These are phyloP conservation scores for Euproctis similis DNA, from an alignment of 2,888 invertebrate species.

Conservation along the genomic window DNA sequence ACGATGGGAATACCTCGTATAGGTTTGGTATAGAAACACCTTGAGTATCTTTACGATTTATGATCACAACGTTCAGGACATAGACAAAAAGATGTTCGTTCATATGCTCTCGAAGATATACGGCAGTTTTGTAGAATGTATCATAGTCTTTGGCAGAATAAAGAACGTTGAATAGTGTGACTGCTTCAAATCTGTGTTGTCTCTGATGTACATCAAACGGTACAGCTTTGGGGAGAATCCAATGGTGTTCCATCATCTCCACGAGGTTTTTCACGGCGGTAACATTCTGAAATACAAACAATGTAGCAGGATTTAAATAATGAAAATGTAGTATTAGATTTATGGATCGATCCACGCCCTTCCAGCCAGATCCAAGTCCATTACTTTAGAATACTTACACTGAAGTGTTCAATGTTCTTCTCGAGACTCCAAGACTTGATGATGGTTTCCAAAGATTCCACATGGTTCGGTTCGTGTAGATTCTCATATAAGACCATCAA, in stretches of 20 bases:
- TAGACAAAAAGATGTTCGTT: constrained; percentile 84
- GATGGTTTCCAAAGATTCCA: constrained; percentile 64
- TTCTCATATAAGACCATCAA: constrained; percentile 63
- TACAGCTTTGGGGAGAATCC: constrained; percentile 73
- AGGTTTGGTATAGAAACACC: constrained; percentile 80
- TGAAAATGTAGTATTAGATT: neutral
- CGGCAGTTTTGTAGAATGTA: constrained; percentile 81
- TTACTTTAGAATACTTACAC: constrained; percentile 34
- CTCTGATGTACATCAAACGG: constrained; percentile 75
- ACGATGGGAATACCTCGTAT: constrained; percentile 83
- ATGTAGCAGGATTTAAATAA: neutral
- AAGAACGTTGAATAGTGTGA: constrained; percentile 79
- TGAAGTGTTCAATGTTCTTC: constrained; percentile 65
- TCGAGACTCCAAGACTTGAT: constrained; percentile 68
- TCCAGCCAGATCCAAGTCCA: neutral
- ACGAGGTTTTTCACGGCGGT: constrained; percentile 73
- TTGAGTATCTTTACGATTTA: constrained; percentile 78
- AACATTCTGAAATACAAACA: constrained; percentile 48
- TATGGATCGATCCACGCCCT: neutral
- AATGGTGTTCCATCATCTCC: constrained; percentile 65
- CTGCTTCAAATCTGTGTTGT: constrained; percentile 77
- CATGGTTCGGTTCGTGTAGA: constrained; percentile 75
- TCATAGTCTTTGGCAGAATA: constrained; percentile 82
- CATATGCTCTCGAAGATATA: constrained; percentile 79
- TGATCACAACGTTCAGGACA: constrained; percentile 76